These are phyloP conservation scores for Laticauda laticaudata DNA, from an alignment of 2,113 vertebrate species.

Conservation along the genomic window DNA sequence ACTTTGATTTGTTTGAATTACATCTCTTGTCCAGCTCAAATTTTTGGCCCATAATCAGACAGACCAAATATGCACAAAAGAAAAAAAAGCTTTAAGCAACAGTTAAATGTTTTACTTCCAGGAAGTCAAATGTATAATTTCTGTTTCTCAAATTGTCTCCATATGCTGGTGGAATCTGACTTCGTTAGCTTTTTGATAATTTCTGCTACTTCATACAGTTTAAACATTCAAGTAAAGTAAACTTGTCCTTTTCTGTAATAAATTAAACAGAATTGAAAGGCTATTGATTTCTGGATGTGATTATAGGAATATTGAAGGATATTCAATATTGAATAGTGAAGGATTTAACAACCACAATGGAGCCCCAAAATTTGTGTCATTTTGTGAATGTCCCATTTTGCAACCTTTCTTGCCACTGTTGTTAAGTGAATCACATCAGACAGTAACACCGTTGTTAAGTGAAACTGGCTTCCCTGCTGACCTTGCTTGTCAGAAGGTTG, in stretches of 20 bases:
- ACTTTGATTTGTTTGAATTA: not conserved
- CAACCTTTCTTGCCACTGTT: not conserved
- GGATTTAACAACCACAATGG: not conserved
- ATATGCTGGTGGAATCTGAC: slow-evolving; percentile 11
- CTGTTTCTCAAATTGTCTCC: slow-evolving; percentile 33
- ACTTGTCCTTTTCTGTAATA: not conserved
- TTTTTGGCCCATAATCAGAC: not conserved
- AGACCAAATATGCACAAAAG: not conserved
- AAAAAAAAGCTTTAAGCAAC: not conserved
- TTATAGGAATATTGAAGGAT: too few relatives aligned
- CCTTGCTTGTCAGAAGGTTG: too few relatives aligned
- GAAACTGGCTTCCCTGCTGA: too few relatives aligned
- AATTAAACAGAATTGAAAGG: not conserved
- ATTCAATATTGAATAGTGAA: too few relatives aligned
- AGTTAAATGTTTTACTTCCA: not conserved
- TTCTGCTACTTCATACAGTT: not conserved
- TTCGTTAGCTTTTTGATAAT: not conserved
- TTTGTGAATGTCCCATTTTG: not conserved
- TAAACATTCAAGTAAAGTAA: not conserved
- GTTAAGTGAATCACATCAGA: not conserved
- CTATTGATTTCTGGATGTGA: not conserved
- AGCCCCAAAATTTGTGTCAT: not conserved
- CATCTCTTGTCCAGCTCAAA: not conserved
- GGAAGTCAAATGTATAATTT: not conserved
- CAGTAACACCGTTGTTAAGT: too few relatives aligned